phyloP scores from a whole-genome alignment of 2,888 invertebrate species.

The Abrostola triplasia region DNA sequence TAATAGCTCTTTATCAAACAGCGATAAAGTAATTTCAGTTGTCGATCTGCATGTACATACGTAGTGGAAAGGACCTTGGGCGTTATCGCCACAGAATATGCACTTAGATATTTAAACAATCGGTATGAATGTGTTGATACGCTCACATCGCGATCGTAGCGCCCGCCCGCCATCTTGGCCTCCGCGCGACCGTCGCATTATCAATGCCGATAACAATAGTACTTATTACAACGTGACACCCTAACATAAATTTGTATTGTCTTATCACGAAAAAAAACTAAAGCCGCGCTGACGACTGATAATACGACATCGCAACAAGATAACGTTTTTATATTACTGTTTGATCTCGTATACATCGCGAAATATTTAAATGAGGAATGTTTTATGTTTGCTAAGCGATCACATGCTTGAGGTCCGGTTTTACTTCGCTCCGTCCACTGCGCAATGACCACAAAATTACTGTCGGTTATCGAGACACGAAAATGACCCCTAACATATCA shows the following conservation, averaged over 20 bases:
- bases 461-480: slow-evolving; percentile 44
- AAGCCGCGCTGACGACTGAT: slow-evolving; percentile 72
- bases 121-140: slow-evolving; percentile 68
- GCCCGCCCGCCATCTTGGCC: slow-evolving; percentile 75
- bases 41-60: slow-evolving; percentile 59
- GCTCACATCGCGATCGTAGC: slow-evolving; percentile 58
- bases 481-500: slow-evolving; percentile 42
- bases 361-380: slow-evolving; percentile 49
- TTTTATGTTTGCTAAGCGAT: slow-evolving; percentile 34
- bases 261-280: slow-evolving; percentile 81
- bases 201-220: slow-evolving; percentile 84
- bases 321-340: slow-evolving; percentile 66
- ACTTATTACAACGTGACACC: slow-evolving; percentile 82
- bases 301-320: slow-evolving; percentile 79
- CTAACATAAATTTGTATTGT: slow-evolving; percentile 86
- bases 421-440: slow-evolving; percentile 9
- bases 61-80: slow-evolving; percentile 75
- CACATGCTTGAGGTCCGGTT: slow-evolving; percentile 24
- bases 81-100: slow-evolving; percentile 77
- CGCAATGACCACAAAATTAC: slow-evolving; percentile 16
- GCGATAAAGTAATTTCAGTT: slow-evolving; percentile 65
- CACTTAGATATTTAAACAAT: slow-evolving; percentile 74
- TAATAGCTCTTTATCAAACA: slow-evolving; percentile 57
- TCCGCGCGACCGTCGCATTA: slow-evolving; percentile 79
- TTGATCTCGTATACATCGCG: slow-evolving; percentile 65